Evolutionary conservation across 2,797 vertebrate genomes (phyloP).

Genomic region (Eulemur mongoz): DNA sequence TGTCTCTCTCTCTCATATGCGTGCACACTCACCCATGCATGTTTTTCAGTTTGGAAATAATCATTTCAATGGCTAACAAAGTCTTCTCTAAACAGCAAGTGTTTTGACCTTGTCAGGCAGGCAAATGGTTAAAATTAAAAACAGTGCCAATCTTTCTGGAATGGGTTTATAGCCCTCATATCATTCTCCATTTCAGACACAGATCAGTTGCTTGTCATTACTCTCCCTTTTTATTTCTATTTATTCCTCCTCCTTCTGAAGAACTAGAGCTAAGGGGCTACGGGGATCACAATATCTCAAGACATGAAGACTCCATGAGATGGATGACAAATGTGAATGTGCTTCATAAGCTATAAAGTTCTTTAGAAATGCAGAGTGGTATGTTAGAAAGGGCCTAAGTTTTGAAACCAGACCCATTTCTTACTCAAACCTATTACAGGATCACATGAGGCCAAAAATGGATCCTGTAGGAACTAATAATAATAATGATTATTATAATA

Average conservation of each 20-base stretch:
- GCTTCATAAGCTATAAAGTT: not conserved
- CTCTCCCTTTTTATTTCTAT: not conserved
- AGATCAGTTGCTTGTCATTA: not conserved
- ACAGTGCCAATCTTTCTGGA: not conserved
- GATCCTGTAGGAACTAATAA: not conserved
- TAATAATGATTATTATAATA: constrained; percentile 17
- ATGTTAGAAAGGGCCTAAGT: not conserved
- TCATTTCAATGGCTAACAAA: not conserved
- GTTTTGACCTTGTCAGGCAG: not conserved
- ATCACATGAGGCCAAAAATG: constrained; percentile 10
- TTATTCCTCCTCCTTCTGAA: not conserved
- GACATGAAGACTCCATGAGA: not conserved
- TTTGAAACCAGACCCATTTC: constrained; percentile 25
- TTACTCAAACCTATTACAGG: not conserved
- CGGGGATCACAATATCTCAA: not conserved
- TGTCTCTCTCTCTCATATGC: not conserved
- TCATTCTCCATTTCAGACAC: not conserved
- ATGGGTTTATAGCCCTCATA: not conserved
- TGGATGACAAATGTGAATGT: not conserved
- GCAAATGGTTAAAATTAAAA: not conserved
- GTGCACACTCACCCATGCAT: rapidly evolving
- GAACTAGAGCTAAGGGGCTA: not conserved
- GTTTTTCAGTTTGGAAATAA: constrained; percentile 1
- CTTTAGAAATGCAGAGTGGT: not conserved
- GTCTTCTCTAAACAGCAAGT: not conserved